A percentile compares a stretch with the other conserved stretches of the same genome.
Evolutionary conservation across 2,797 vertebrate genomes (phyloP).

Genomic region (Corythornis leucogaster): DNA sequence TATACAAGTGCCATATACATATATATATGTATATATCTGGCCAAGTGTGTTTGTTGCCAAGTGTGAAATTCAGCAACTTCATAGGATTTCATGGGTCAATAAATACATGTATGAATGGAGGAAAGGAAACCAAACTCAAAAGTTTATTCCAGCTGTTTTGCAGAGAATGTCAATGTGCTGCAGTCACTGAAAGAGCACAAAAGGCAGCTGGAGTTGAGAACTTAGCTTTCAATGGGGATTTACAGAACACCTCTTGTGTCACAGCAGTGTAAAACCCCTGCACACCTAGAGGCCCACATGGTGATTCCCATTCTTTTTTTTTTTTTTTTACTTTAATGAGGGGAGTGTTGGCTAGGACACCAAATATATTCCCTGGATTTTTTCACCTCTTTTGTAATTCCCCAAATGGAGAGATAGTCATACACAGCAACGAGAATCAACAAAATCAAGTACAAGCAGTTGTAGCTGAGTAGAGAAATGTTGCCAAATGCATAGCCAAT

Average conservation of each 20-base stretch:
- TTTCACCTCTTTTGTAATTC: not conserved
- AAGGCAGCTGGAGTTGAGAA: not conserved
- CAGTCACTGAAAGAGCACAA: not conserved
- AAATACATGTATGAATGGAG: not conserved
- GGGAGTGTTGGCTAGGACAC: not conserved
- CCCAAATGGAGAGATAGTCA: not conserved
- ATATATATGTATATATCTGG: not conserved
- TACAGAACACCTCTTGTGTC: not conserved
- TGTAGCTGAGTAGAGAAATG: not conserved
- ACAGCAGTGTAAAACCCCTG: not conserved
- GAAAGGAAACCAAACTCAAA: not conserved
- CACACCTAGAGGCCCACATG: fast-evolving
- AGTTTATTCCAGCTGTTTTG: not conserved
- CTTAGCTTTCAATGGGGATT: not conserved
- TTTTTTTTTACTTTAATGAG: not conserved
- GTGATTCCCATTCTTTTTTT: not conserved
- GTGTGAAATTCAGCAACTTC: not conserved
- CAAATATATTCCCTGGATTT: not conserved
- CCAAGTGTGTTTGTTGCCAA: not conserved
- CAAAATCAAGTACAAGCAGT: not conserved
- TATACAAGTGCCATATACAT: not conserved
- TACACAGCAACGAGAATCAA: not conserved
- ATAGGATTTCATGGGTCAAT: not conserved
- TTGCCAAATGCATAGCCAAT: not conserved
- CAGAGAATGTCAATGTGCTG: not conserved